These are phyloP conservation scores for Leptopilina syphax DNA, from an alignment of 2,888 invertebrate species.

Conservation along the genomic window DNA sequence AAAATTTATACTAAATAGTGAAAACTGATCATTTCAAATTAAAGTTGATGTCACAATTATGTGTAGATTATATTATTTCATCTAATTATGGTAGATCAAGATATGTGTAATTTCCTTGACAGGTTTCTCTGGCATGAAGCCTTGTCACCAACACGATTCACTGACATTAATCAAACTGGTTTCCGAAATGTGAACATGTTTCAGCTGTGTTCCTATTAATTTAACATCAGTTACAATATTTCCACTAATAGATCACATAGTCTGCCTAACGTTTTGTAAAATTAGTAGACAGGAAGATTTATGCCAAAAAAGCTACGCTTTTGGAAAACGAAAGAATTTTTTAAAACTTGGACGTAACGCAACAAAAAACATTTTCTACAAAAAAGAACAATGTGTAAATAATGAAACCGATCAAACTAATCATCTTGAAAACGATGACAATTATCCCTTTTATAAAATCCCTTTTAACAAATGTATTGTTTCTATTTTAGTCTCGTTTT, in stretches of 20 bases:
- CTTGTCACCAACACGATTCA: conserved; percentile 16
- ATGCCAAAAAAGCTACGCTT: too few species aligned
- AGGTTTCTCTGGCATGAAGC: not conserved
- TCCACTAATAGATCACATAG: not conserved
- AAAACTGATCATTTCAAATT: too few species aligned
- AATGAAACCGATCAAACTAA: too few species aligned
- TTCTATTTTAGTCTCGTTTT: conserved; percentile 18
- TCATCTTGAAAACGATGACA: not conserved
- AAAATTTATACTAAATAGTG: too few species aligned
- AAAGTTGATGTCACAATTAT: too few species aligned
- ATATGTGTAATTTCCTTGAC: not conserved
- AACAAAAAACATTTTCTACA: too few species aligned
- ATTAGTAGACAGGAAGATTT: too few species aligned
- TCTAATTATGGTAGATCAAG: not conserved
- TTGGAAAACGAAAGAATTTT: too few species aligned
- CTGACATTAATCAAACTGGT: conserved; percentile 13
- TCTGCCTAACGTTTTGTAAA: not conserved
- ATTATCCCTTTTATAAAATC: not conserved
- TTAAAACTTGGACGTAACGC: too few species aligned
- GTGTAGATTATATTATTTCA: not conserved
- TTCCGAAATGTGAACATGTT: conserved; percentile 24
- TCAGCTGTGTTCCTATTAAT: conserved; percentile 17
- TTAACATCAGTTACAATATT: conserved; percentile 9
- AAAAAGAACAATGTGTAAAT: too few species aligned
- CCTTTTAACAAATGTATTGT: not conserved